Evolutionary conservation across 2,113 vertebrate species (phyloP).

Genomic region (Colaptes auratus): DNA sequence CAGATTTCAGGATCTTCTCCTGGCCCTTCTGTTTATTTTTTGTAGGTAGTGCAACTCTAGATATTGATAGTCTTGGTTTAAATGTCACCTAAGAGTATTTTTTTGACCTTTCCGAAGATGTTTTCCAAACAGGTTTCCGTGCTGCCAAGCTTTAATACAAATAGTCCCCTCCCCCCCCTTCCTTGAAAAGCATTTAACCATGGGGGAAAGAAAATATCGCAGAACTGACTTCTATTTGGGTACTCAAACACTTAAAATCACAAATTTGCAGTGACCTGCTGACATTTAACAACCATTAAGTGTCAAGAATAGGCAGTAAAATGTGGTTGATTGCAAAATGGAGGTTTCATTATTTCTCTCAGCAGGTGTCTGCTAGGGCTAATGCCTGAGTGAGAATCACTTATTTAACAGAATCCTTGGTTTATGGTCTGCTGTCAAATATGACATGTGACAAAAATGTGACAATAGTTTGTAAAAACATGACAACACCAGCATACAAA

Average conservation of each 20-base stretch:
- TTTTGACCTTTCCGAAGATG: neutral
- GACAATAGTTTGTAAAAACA: constrained; percentile 26
- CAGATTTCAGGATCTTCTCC: neutral
- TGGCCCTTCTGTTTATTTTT: neutral
- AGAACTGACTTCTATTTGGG: constrained; percentile 6
- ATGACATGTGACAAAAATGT: constrained; percentile 31
- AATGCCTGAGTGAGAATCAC: constrained; percentile 37
- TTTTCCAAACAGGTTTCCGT: neutral
- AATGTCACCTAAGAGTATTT: neutral
- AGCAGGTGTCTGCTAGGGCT: constrained; percentile 51
- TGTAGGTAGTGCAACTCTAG: neutral
- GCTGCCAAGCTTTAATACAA: neutral
- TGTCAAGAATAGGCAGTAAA: constrained; percentile 56
- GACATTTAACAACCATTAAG: constrained; percentile 19
- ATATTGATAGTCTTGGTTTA: neutral
- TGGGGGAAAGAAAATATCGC: neutral
- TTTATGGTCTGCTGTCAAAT: constrained; percentile 51
- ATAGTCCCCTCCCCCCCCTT: neutral
- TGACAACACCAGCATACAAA: constrained; percentile 55
- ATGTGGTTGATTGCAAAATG: constrained; percentile 47
- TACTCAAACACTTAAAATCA: constrained; percentile 59
- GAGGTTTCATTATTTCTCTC: constrained; percentile 57
- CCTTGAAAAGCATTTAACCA: constrained; percentile 1
- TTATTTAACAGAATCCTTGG: constrained; percentile 56
- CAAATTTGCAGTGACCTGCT: constrained; percentile 40